Base-by-base conservation (phyloP, 2,888 invertebrate genomes). In the Allolobophora icterica region DNA sequence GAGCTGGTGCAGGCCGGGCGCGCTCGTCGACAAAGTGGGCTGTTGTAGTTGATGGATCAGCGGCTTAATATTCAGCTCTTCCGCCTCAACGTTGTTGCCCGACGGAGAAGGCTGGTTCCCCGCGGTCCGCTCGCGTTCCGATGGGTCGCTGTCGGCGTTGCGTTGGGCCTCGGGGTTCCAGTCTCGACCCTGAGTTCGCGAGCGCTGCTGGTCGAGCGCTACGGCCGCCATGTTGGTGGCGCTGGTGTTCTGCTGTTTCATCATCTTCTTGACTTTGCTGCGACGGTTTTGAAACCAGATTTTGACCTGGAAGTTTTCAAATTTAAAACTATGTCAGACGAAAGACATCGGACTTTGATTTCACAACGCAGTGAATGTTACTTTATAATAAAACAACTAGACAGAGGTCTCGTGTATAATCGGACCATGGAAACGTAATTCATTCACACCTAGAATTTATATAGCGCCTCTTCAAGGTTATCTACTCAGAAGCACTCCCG, bases 251-350 rank as follows among this genome's bases (percentile, higher is more conserved):
- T 89, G 89, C 42, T 89, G 89, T 38, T 89, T 89, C 89, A 91
- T 91, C 40, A 89, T 52, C 45, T 91, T 91, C 91, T 91, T 91
- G 1, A 91, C 91, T 52, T 91, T 91, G 83, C 91, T 91, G 17
- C 91, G 89, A 1, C 91, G 52, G 71, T 91, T 91, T 71, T 91
- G 91, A 40, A 91, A 91, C 91, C 91, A 91, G 71, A 91, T 91
- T 83, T 91, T 92, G 45, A 90, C 42, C 87, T 90, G 40, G 30
- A 87, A 89, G 4, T 71, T 71, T 30, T 1, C 6, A n/a, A n/a
- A 71, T 71, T 8, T 6, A n/a, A 30, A n/a, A n/a, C n/a, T 71
- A 24, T 3, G 30, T 24, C 52, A 52, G 52, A 52, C 52, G 24
- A 24, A 24, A 52, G 52, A 52, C 52, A 52, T 24, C 52, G 24